These are phyloP conservation scores for Macrochelys suwanniensis DNA, from an alignment of 2,797 vertebrate species.

Conservation along the genomic window DNA sequence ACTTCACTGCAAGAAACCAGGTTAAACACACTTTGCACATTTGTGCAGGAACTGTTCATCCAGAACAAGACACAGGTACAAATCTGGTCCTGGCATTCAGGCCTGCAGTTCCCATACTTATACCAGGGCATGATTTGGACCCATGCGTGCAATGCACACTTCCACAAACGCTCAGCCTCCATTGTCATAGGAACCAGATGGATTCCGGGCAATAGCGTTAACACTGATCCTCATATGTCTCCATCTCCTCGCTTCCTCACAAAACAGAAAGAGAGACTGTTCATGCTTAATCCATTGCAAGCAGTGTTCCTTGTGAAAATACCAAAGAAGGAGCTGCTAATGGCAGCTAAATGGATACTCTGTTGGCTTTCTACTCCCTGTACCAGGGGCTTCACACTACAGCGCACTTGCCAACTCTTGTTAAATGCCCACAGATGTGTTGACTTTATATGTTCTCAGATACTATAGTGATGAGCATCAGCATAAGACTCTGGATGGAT, in stretches of 20 bases:
- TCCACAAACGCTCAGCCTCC: background rate
- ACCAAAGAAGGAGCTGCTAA: constrained; percentile 19
- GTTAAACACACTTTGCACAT: background rate
- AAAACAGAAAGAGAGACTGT: background rate
- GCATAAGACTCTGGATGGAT: background rate
- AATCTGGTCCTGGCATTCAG: background rate
- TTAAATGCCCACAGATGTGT: constrained; percentile 26
- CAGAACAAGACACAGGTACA: background rate
- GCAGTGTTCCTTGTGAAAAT: background rate
- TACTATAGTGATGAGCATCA: background rate
- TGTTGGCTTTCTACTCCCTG: background rate
- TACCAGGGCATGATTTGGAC: background rate
- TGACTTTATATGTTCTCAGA: constrained; percentile 47
- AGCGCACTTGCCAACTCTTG: constrained; percentile 38
- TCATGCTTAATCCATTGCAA: background rate
- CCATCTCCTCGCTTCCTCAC: background rate
- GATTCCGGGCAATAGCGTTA: background rate
- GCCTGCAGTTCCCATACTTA: background rate
- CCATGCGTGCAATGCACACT: background rate
- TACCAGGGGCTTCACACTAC: background rate
- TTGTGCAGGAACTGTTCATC: background rate
- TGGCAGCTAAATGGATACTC: background rate
- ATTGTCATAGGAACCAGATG: background rate
- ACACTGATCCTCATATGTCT: background rate
- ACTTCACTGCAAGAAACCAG: background rate